Percentiles rank a stretch among this genome's conserved stretches.
These are phyloP conservation scores for Neoscelio sp. DNA, from an alignment of 2,888 invertebrate genomes.

Conservation along the genomic window DNA sequence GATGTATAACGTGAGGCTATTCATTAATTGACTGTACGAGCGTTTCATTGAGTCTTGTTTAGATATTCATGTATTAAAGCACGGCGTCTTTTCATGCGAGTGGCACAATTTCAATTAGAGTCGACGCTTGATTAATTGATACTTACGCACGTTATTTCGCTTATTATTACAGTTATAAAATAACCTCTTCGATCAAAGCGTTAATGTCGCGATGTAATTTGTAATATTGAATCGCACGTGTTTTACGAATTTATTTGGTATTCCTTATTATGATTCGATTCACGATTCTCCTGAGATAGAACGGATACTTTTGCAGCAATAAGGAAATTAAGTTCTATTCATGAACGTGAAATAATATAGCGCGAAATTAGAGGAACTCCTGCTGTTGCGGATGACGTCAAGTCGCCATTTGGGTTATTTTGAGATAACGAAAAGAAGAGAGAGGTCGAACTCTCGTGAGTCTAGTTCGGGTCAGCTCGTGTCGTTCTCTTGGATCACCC, in stretches of 20 bases:
- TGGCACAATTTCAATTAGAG: slow-evolving; percentile 49
- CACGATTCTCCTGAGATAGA: neutral
- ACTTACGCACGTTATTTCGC: slow-evolving; percentile 18
- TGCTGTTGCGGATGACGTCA: slow-evolving; percentile 64
- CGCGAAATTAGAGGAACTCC: slow-evolving; percentile 60
- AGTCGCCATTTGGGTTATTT: slow-evolving; percentile 67
- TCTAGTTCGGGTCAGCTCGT: slow-evolving; percentile 72
- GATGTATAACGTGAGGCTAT: slow-evolving; percentile 69
- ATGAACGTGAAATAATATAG: slow-evolving; percentile 35
- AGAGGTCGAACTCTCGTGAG: slow-evolving; percentile 70
- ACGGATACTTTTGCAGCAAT: neutral
- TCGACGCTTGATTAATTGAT: slow-evolving; percentile 43
- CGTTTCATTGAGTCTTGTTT: slow-evolving; percentile 58
- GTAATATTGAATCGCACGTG: too few relatives aligned
- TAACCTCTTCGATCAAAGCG: slow-evolving; percentile 24
- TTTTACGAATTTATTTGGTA: too few relatives aligned
- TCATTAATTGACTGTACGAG: slow-evolving; percentile 49
- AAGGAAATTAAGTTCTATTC: slow-evolving; percentile 23
- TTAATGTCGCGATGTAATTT: neutral
- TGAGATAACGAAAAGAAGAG: slow-evolving; percentile 65
- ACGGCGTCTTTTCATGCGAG: slow-evolving; percentile 31
- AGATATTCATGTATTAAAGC: slow-evolving; percentile 47
- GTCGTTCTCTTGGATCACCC: slow-evolving; percentile 62
- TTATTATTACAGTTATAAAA: slow-evolving; percentile 5
- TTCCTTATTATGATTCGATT: too few relatives aligned